These are phyloP conservation scores for Cryptotis parvus DNA, from an alignment of 2,113 vertebrate genomes.

Conservation along the genomic window DNA sequence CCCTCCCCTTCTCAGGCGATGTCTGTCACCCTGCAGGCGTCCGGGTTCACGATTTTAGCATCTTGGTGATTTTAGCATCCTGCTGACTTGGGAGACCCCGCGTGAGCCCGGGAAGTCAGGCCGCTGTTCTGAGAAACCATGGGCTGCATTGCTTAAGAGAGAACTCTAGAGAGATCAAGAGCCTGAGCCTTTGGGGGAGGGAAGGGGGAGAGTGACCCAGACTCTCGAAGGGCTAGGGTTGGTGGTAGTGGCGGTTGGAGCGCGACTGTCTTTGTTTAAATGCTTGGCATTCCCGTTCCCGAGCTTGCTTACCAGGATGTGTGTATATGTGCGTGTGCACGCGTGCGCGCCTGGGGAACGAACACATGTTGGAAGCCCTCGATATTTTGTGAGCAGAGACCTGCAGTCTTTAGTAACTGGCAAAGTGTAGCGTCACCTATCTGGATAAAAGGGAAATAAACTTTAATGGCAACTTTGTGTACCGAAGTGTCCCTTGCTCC, in stretches of 20 bases:
- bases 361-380: conserved; percentile 78
- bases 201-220: not conserved
- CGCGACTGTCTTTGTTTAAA: conserved; percentile 72
- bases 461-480: conserved; percentile 85
- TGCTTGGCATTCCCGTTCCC: conserved; percentile 61
- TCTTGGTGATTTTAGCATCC: conserved; percentile 33
- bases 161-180: conserved; percentile 76
- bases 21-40: not conserved
- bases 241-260: not conserved
- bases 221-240: not conserved
- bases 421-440: conserved; percentile 87
- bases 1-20: not conserved
- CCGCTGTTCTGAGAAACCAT: conserved; percentile 72
- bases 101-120: conserved; percentile 56
- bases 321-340: conserved; percentile 6
- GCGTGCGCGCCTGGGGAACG: conserved; percentile 69
- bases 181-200: not conserved
- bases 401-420: conserved; percentile 76
- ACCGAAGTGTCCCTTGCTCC: conserved; percentile 56
- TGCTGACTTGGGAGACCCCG: conserved; percentile 11
- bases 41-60: conserved; percentile 54
- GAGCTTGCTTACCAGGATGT: conserved; percentile 12
- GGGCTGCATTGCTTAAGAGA: conserved; percentile 75
- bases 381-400: conserved; percentile 75
- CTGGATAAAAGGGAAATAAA: conserved; percentile 86